These are phyloP conservation scores for Candoia aspera DNA, from an alignment of 2,113 vertebrate genomes.

Conservation along the genomic window DNA sequence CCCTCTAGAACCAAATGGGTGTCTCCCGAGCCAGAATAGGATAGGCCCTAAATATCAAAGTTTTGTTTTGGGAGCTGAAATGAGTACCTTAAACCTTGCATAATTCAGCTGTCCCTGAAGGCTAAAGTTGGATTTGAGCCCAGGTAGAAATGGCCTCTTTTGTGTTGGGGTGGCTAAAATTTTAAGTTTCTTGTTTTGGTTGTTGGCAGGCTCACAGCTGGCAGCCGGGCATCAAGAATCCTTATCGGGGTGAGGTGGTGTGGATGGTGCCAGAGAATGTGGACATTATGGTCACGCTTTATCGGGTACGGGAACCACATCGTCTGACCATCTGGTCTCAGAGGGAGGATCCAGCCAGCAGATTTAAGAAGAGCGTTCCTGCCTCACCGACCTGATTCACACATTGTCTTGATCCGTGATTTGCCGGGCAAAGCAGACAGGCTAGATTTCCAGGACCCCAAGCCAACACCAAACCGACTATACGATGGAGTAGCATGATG, in stretches of 20 bases:
- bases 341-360: background rate
- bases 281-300: slow-evolving; percentile 88
- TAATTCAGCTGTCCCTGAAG: no score
- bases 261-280: slow-evolving; percentile 92
- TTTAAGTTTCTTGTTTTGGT: background rate
- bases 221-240: slow-evolving; percentile 91
- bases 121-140: no score
- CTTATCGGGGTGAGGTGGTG: slow-evolving; percentile 86
- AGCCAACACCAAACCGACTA: background rate
- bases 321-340: background rate
- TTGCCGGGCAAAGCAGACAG: background rate
- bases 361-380: background rate
- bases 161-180: no score
- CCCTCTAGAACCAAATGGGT: no score
- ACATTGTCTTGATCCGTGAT: background rate
- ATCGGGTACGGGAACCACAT: slow-evolving; percentile 76
- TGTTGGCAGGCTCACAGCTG: slow-evolving; percentile 83
- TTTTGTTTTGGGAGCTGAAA: no score
- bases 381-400: background rate
- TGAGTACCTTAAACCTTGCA: no score
- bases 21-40: no score
- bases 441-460: no score
- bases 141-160: background rate
- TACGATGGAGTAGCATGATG: no score
- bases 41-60: no score